Base-by-base conservation (phyloP, 1,140 invertebrate species). In the Papilio polytes region DNA sequence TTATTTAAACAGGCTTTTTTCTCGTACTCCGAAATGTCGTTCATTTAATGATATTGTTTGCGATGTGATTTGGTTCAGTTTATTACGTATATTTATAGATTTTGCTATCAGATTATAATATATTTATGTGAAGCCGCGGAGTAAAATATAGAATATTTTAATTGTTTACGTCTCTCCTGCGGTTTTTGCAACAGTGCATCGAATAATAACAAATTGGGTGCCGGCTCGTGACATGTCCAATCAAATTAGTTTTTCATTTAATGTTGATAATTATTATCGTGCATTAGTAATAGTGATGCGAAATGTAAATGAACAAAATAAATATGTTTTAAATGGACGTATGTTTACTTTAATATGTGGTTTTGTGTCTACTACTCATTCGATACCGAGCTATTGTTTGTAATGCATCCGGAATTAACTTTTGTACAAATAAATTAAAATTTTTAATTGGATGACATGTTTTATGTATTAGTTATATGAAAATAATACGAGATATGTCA, bases 141-240 rank as follows among this genome's bases (percentile, higher is more conserved):
- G 56, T 66, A 78, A 51, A 48, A 82, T 81, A 86, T 85, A 86
- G 87, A 87, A 88, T 88, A 88, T 88, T 90, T 90, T 91, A 90
- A 91, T 92, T 91, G 88, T 91, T 91, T 89, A 86, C 87, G 85
- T 86, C 87, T 83, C 86, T 84, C 82, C 81, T 91, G 91, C 86
- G 90, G 90, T 91, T 90, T 87, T 84, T 84, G 84, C 83, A 81
- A 85, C 84, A 85, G 82, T 80, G 84, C 85, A 83, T 84, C 87
- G 87, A 83, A 87, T 90, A 86, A 89, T 88, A 90, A 89, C 89
- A 88, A 89, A 92, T 88, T 89, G 85, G 85, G 78, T 82, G 80
- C 81, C 80, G 84, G 84, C 78, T 81, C 81, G 82, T 87, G 88
- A 90, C 86, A 86, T 87, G 86, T 83, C 74, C 88, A 84, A 87